Evolutionary conservation across 1,140 invertebrate species (phyloP), one percentile per base, ranked within the genome.

Genomic region (Maniola jurtina): DNA sequence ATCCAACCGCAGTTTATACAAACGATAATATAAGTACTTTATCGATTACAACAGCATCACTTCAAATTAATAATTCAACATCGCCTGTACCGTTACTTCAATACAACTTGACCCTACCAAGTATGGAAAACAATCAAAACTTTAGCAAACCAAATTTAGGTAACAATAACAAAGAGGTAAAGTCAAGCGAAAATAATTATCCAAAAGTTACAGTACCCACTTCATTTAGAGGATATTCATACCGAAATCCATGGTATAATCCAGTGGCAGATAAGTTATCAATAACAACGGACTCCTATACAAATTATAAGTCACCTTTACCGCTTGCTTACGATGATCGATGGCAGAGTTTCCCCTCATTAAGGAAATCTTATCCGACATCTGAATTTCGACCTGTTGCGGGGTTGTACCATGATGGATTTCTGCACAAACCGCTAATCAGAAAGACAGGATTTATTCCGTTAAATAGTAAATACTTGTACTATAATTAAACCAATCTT

Each of bases 361-460:
- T 72, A 65, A 70, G 62, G 57, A 74, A 79, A 69, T 67, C 58
- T 61, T 63, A 71, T 64, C 65, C 68, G 33, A 59, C 72, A 40
- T 77, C 73, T 71, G 82, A 77, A 63, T 90, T 90, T 68, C 85
- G 70, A 70, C 88, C 88, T 68, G 72, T 90, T 25, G 84, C 88
- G 35, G 88, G 88, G 25, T 82, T 88, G 64, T 88, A 90, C 72
- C 87, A 88, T 64, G 88, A 88, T 69, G 88, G 88, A 71, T 88
- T 76, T 80, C 73, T 90, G 13, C 78, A 84, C 60, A 81, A 65
- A 66, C 72, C 79, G 58, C 55, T 59, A 36, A 42, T 34, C 11
- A 68, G 63, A 33, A 55, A 68, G 38, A 52, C 36, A 9, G 66
- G 66, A 50, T 68, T 68, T 57, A 40, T 50, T 11, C 66, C 66